Base-by-base conservation (phyloP, 2,113 vertebrate genomes). In the Cryptomyrus ogoouensis region DNA sequence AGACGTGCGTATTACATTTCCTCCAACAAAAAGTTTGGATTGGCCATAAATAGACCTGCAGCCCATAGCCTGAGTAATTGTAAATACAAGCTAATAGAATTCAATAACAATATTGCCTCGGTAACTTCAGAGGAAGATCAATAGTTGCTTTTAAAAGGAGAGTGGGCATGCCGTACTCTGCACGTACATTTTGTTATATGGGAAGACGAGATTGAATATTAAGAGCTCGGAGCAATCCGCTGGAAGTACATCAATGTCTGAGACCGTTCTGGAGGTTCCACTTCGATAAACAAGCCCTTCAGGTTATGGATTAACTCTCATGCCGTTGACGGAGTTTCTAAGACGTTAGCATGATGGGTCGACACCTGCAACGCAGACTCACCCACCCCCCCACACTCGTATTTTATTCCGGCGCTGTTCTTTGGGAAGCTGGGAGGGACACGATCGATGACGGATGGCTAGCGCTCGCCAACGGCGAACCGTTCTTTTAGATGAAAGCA, bases 301-400 rank as follows among this genome's bases (percentile, higher is more conserved):
- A 87, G 85, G 50, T 87, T 87, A 53, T 87, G 50, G 85, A 87
- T 87, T 87, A 87, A 87, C 49, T 87, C 85, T 53, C 85, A 87
- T 31, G 50, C 47, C 5, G 5, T 50, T 19, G 50, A 52, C 19
- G 12, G 85, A 35, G 50, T 39, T 50, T 35, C 27, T 87, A 27
- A 87, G 47, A 84, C 44, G 50, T 49, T 86, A 50, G 44, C 15
- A 1, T 35, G 49, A 87, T 19, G 85, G 85, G 50, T 35, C 47
- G 50, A 53, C 85, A 21, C 85, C 15, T 15, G 15, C 50, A 21
- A 53, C 15, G 17, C 31, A 19, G 49, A 31, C 50, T 21, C 50
- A 9, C 15, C n/a, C 47, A 2, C 44, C 49, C 47, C 47, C 44
- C 27, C 85, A 50, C 1, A 44, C 85, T 87, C 15, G 49, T 56